These are phyloP conservation scores for Pelecanus crispus DNA, from an alignment of 2,113 vertebrate species.

Conservation along the genomic window DNA sequence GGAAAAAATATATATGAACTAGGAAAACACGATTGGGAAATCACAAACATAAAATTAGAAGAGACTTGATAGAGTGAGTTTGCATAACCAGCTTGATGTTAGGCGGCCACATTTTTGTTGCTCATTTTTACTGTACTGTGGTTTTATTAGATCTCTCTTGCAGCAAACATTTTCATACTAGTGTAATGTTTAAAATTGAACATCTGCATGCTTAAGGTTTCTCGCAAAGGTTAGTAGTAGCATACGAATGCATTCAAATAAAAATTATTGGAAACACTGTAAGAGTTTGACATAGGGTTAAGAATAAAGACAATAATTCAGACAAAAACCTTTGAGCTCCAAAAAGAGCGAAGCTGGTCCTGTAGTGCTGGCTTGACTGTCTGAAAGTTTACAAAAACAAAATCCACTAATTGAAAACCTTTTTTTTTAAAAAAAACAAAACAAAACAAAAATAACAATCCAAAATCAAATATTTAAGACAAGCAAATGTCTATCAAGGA, in stretches of 20 bases:
- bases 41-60: slow-evolving; percentile 75
- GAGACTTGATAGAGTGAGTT: slow-evolving; percentile 64
- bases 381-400: slow-evolving; percentile 82
- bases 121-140: slow-evolving; percentile 1
- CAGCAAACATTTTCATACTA: slow-evolving; percentile 26
- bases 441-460: neutral
- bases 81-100: slow-evolving; percentile 72
- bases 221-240: slow-evolving; percentile 71
- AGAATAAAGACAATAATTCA: slow-evolving; percentile 71
- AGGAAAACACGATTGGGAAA: slow-evolving; percentile 63
- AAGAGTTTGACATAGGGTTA: slow-evolving; percentile 63
- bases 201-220: slow-evolving; percentile 67
- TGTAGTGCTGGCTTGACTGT: slow-evolving; percentile 78
- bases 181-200: slow-evolving; percentile 18
- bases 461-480: slow-evolving; percentile 16
- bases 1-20: neutral
- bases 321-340: slow-evolving; percentile 82
- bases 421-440: no score
- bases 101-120: slow-evolving; percentile 58
- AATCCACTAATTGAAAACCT: slow-evolving; percentile 72
- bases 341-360: slow-evolving; percentile 82
- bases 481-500: neutral
- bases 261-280: slow-evolving; percentile 54
- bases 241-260: slow-evolving; percentile 64
- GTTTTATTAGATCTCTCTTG: slow-evolving; percentile 41